A percentile compares a stretch with the other conserved stretches of the same genome.
Evolutionary conservation across 2,113 vertebrate species (phyloP).

Genomic region (Aegithalos caudatus): DNA sequence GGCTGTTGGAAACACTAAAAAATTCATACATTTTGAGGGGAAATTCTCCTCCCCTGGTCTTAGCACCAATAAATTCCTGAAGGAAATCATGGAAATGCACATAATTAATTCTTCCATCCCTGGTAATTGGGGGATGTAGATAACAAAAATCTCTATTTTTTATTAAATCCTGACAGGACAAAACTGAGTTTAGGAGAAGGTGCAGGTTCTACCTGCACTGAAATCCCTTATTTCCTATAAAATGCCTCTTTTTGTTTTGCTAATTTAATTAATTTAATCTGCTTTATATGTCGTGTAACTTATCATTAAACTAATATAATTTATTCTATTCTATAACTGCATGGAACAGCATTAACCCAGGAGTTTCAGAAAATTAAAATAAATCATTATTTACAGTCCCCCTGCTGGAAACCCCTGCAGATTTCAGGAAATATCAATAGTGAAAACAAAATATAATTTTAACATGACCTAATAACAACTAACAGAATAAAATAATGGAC

Average conservation of each 20-base stretch:
- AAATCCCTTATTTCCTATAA: neutral
- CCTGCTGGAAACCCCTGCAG: neutral
- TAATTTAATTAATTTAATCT: neutral
- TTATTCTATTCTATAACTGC: rapidly evolving
- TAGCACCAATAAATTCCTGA: neutral
- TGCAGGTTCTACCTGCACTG: neutral
- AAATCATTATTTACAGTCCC: neutral
- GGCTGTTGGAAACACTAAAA: rapidly evolving
- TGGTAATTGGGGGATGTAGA: neutral
- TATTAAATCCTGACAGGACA: neutral
- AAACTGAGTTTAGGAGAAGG: neutral
- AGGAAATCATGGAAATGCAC: neutral
- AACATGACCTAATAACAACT: too few species aligned
- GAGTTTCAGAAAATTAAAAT: neutral
- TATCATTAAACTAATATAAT: neutral
- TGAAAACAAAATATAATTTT: neutral
- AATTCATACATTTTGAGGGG: neutral
- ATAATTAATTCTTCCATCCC: neutral
- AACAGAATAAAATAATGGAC: neutral
- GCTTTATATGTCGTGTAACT: neutral
- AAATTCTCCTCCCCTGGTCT: neutral
- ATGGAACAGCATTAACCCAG: neutral
- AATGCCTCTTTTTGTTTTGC: neutral
- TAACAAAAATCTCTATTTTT: neutral
- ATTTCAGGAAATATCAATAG: neutral